These are phyloP conservation scores for Byasa hedistus DNA, from an alignment of 2,888 invertebrate species.

Conservation along the genomic window DNA sequence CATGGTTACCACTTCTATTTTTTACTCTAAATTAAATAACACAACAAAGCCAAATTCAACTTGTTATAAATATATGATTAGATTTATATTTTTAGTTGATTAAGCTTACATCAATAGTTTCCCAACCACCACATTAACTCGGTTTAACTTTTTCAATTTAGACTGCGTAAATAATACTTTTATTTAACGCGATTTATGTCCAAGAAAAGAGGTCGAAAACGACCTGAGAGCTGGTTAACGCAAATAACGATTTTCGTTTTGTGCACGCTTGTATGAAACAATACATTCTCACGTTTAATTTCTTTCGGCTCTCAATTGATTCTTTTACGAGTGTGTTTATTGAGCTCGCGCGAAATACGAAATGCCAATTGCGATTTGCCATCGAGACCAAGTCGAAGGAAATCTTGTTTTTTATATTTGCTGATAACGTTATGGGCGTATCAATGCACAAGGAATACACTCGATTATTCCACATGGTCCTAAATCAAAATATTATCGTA, in stretches of 20 bases:
- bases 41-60: background rate
- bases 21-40: too few species aligned
- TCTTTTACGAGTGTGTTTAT: conserved; percentile 79
- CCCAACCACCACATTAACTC: conserved; percentile 28
- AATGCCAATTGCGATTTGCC: conserved; percentile 64
- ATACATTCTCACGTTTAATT: conserved; percentile 80
- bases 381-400: conserved; percentile 29
- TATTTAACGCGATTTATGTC: conserved; percentile 74
- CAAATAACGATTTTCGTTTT: conserved; percentile 71
- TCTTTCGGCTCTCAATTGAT: conserved; percentile 76
- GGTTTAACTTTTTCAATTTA: conserved; percentile 56
- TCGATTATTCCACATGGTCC: background rate
- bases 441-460: background rate
- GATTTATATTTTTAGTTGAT: background rate
- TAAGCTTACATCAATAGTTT: background rate
- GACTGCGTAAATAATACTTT: conserved; percentile 68
- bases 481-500: background rate
- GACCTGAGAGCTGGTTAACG: conserved; percentile 75
- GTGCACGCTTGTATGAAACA: conserved; percentile 75
- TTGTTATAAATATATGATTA: background rate
- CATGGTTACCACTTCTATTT: too few species aligned
- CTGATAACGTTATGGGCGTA: background rate
- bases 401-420: conserved; percentile 13
- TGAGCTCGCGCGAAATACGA: conserved; percentile 70
- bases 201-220: conserved; percentile 75